A percentile compares a stretch with the other conserved stretches of the same genome.
phyloP scores from a whole-genome alignment of 2,113 vertebrate species.

The Lynx canadensis region DNA sequence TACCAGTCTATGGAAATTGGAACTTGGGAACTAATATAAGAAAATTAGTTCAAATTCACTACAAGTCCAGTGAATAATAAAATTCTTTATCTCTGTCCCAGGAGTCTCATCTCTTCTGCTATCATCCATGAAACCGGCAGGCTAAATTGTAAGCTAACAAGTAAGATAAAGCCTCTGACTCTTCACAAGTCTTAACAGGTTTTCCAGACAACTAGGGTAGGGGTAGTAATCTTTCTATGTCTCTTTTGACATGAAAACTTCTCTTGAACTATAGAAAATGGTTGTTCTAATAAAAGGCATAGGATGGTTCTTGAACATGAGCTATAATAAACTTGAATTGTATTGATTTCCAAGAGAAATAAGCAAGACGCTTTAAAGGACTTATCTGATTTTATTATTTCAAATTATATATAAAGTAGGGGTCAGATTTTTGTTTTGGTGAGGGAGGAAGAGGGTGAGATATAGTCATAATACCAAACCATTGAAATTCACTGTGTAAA shows the following conservation, averaged over 20 bases:
- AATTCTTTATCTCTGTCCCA: neutral
- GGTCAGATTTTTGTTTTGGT: neutral
- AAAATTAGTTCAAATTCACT: neutral
- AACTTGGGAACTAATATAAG: neutral
- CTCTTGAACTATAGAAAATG: neutral
- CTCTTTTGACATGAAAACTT: neutral
- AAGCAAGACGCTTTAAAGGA: conserved; percentile 31
- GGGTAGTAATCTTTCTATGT: neutral
- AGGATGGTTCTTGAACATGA: neutral
- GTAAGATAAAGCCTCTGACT: neutral
- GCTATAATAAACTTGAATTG: neutral
- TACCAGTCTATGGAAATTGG: neutral
- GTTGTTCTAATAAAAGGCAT: neutral
- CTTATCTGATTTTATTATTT: conserved; percentile 61
- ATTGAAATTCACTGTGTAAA: neutral
- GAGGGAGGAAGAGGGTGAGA: neutral
- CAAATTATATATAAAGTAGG: neutral
- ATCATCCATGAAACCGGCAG: neutral
- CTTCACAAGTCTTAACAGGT: neutral
- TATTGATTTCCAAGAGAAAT: neutral
- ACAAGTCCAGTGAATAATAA: neutral
- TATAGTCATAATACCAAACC: neutral
- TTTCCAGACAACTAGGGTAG: neutral
- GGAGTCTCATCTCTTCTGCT: neutral
- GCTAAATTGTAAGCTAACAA: neutral